Conservation (phyloP, 2,113 vertebrate genomes). For the Camarhynchus parvulus region DNA sequence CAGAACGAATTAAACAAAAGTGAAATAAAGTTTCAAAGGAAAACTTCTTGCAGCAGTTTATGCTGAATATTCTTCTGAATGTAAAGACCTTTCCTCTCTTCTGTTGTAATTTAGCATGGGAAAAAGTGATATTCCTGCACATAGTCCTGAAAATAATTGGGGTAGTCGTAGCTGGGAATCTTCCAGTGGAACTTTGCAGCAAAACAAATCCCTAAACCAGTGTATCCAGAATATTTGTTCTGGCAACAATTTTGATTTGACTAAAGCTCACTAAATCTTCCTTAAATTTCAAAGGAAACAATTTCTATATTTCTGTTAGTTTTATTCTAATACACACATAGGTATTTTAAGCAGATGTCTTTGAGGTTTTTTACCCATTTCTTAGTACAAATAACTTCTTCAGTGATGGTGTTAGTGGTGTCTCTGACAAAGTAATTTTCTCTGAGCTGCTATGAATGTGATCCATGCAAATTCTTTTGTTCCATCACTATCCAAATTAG, state of each 20-base stretch:
- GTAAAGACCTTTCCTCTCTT: background rate
- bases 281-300: background rate
- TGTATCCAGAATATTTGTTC: background rate
- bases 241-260: background rate
- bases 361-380: background rate
- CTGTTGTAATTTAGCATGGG: background rate
- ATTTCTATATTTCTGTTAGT: background rate
- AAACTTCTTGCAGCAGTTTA: background rate
- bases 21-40: background rate
- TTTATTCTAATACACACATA: background rate
- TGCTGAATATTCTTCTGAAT: background rate
- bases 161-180: background rate
- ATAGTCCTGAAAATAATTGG: background rate
- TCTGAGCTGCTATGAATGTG: background rate
- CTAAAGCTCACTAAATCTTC: background rate
- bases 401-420: background rate
- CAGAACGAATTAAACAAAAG: background rate
- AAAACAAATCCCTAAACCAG: background rate
- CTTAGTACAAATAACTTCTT: background rate
- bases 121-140: background rate
- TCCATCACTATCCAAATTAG: background rate
- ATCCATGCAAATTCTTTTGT: background rate
- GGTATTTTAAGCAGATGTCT: background rate
- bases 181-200: background rate
- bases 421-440: background rate